Evolutionary conservation across 2,113 vertebrate species (phyloP), one percentile per base, ranked within the genome.

Genomic region (Centropristis striata): DNA sequence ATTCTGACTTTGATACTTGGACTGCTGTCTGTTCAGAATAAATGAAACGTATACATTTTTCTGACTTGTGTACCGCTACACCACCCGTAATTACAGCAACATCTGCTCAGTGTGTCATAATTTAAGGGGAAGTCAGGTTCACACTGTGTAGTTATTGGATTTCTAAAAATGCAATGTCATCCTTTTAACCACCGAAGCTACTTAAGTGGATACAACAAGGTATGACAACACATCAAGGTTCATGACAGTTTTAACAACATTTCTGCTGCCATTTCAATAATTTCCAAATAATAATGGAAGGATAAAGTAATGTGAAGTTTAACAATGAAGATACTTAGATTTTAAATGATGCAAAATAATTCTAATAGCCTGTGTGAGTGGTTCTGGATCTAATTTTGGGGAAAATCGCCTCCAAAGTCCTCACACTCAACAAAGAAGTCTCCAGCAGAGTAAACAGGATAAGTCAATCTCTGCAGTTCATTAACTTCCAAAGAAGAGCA

Each of bases 391-490:
- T 68, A 32, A 82, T 78, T n/a, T 90, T 76, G 20, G 46, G 59
- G 14, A 42, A 20, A 28, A 50, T 21, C 32, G 59, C 71, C 73
- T 83, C 32, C 39, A 83, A 66, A 60, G 44, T 86, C 51, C 36
- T 58, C 46, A 28, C 23, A 63, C 16, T 69, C 27, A 46, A 74
- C 57, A 66, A 44, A 51, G 50, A 73, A 37, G 65, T 54, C 63
- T 75, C 61, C 57, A 66, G 9, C 21, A 79, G 67, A 85, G 61
- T 53, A 77, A 53, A 85, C 59, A 67, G 64, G 70, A 84, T 63
- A 81, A 78, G 69, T 81, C 70, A 23, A 88, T 85, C 85, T 86
- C 89, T 84, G 82, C 81, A 90, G 75, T 83, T 93, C 80, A 91
- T 92, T 90, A 91, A 75, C 81, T 87, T 89, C 75, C 73, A 81